Evolutionary conservation across 2,888 invertebrate genomes (phyloP), one percentile per base, ranked within the genome.

Genomic region (Leptothorax acervorum): DNA sequence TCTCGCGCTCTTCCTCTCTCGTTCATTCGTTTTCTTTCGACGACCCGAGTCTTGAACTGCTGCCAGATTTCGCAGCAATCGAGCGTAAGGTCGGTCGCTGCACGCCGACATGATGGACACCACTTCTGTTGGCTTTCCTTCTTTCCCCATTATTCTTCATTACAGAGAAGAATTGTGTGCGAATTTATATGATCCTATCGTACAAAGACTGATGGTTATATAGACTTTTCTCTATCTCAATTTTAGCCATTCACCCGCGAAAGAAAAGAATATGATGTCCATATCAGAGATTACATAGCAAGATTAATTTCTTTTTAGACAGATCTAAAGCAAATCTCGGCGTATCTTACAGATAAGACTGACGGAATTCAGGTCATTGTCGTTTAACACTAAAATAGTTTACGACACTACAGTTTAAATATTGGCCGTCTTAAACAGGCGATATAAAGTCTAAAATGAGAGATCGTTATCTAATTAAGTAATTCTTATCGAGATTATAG

Each of bases 11-110:
- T 57, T n/a, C 6, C 51, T 5, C 53, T n/a, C n/a, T 18, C 18
- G 4, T 23, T n/a, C 23, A 9, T 23, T 79, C 79, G 35, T 79
- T 65, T 79, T 65, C 66, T 79, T 18, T 73, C 11, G 9, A 12
- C 73, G 8, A 4, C 6, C 12, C 51, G 48, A 79, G 62, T 62
- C 68, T 85, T 85, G 85, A 74, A 45, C 2, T 11, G 23, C 11
- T 68, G 85, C 85, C 85, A 85, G 66, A 60, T 74, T 65, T 62
- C 45, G 68, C 73, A 53, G 73, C 78, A 62, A 68, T 62, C 79
- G 76, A 62, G 45, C 23, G 53, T 75, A 84, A 85, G 79, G 78
- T 74, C 79, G 79, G 48, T 57, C 42, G 31, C 39, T 71, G 78
- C 83, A 78, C 71, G 60, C 65, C 31, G 60, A 12, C 39, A 53